Evolutionary conservation across 1,140 invertebrate species (phyloP), one percentile per base, ranked within the genome.

Genomic region (Pteromalus puparum): DNA sequence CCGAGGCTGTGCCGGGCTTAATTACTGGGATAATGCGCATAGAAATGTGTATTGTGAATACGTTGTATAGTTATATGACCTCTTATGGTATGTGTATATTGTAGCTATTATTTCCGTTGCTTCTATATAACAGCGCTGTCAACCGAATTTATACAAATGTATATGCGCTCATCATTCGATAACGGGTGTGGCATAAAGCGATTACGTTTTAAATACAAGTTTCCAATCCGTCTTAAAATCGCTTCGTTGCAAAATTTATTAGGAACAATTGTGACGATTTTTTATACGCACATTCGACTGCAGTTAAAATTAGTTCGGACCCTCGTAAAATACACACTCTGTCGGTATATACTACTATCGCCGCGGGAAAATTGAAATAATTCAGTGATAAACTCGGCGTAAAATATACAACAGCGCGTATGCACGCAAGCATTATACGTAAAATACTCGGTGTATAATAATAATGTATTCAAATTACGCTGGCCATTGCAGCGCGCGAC

Each of bases 381-480:
- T 61, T 61, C 53, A 61, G 53, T 61, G 53, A 7, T n/a, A 61
- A 61, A 61, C 53, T 61, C 53, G 53, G 21, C 53, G 53, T 61
- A 61, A 42, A 42, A n/a, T 61, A n/a, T n/a, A 61, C 7, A n/a
- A 61, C 21, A 42, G 38, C 9, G n/a, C 38, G 9, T 42, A 5
- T 5, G 5, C 53, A 61, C 53, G 18, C 18, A 21, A 61, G 6
- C 21, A n/a, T 61, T 61, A 53, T 42, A 28, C 13, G 48, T 10
- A 21, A 53, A 53, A 53, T 53, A 53, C 18, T 15, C 18, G 46
- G 26, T 18, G 46, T 21, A 46, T 77, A 18, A 61, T 77, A 61
- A 30, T 61, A 28, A 77, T 61, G 75, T 61, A 61, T 77, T n/a
- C 7, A 18, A 77, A 77, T 61, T 13, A 61, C 46, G 15, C 48